Evolutionary conservation across 1,140 invertebrate species (phyloP).

Genomic region (Papilio aristodemus): DNA sequence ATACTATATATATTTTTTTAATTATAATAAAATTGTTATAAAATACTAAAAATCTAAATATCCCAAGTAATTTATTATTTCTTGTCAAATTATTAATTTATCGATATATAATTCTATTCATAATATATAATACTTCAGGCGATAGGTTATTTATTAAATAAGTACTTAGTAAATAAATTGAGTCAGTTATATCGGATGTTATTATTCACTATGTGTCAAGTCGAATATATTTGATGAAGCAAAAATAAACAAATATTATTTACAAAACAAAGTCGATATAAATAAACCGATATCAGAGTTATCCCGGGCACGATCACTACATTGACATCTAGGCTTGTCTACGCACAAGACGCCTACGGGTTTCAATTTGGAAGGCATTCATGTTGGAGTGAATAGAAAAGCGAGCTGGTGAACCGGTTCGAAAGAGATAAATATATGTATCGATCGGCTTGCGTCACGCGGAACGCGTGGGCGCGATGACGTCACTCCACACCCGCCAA

Average conservation of each 20-base stretch:
- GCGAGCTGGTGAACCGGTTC: slow-evolving; percentile 21
- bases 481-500: slow-evolving; percentile 69
- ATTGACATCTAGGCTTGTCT: slow-evolving; percentile 54
- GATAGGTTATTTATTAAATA: no score
- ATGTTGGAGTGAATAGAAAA: slow-evolving; percentile 53
- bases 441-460: slow-evolving; percentile 77
- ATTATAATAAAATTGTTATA: no score
- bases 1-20: no score
- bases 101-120: no score
- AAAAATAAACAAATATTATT: slow-evolving; percentile 33
- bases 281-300: slow-evolving; percentile 56
- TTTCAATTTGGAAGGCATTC: slow-evolving; percentile 68
- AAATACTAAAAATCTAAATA: no score
- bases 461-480: slow-evolving; percentile 74
- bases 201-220: slow-evolving; percentile 14
- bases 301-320: slow-evolving; percentile 44
- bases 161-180: background rate
- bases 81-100: no score
- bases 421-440: slow-evolving; percentile 52
- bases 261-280: slow-evolving; percentile 52
- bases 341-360: slow-evolving; percentile 73
- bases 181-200: background rate
- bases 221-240: slow-evolving; percentile 1
- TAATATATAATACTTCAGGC: no score
- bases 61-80: no score